Conservation (phyloP, 2,113 vertebrate species). For the Syrrhaptes paradoxus region DNA sequence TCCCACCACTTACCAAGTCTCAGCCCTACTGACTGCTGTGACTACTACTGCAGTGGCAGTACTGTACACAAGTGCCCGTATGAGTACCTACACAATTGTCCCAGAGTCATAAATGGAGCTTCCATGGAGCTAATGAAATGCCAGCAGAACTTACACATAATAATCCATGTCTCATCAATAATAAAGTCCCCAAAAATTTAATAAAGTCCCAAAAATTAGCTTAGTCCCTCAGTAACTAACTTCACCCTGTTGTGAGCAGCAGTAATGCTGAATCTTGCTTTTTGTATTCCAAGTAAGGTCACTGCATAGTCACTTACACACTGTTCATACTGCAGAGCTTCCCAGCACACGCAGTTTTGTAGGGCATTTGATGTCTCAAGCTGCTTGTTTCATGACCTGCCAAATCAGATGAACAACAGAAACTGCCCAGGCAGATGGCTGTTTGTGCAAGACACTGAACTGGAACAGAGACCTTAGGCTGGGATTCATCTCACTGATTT, state of each 20-base stretch:
- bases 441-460: conserved; percentile 33
- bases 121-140: background rate
- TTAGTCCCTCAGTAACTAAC: background rate
- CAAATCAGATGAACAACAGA: conserved; percentile 56
- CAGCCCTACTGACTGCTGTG: background rate
- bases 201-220: background rate
- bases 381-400: conserved; percentile 43
- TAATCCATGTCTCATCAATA: background rate
- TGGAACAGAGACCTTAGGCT: conserved; percentile 3
- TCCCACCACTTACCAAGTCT: background rate
- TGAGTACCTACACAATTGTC: background rate
- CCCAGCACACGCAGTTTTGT: background rate
- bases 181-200: background rate
- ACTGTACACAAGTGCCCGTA: background rate
- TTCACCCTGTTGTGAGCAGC: background rate
- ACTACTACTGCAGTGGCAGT: background rate
- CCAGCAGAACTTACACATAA: background rate
- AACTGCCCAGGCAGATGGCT: conserved; percentile 10
- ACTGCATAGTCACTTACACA: background rate
- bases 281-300: background rate
- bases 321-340: background rate
- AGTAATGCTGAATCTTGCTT: background rate
- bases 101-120: background rate
- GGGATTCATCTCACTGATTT: conserved; percentile 32
- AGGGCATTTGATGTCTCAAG: background rate